These are phyloP conservation scores for Mechanitis messenoides DNA, from an alignment of 2,888 invertebrate genomes.

Conservation along the genomic window DNA sequence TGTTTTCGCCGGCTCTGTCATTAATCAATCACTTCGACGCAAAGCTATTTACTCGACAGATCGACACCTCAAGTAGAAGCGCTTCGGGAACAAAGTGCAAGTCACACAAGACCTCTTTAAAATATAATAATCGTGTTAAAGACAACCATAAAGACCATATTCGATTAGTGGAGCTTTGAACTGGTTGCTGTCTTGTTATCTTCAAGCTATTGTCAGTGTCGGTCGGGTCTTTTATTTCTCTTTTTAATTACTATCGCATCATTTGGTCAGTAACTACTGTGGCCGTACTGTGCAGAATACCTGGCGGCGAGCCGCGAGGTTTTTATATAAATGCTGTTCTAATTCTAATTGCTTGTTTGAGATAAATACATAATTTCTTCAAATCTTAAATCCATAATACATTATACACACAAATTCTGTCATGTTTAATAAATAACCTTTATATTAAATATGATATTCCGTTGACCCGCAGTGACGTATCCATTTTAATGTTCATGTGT, in stretches of 20 bases:
- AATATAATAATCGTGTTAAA: constrained; percentile 77
- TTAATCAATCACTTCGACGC: constrained; percentile 69
- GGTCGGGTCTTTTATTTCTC: constrained; percentile 49
- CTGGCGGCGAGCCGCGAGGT: background rate
- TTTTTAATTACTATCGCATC: constrained; percentile 54
- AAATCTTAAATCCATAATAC: too few relatives aligned
- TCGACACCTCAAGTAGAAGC: constrained; percentile 61
- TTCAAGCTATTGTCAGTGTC: constrained; percentile 57
- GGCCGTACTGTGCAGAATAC: constrained; percentile 10
- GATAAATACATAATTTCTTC: too few relatives aligned
- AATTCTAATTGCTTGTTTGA: background rate
- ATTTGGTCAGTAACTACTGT: constrained; percentile 38
- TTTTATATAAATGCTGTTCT: background rate
- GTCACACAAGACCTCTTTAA: constrained; percentile 70
- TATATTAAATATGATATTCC: background rate
- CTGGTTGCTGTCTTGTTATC: constrained; percentile 70
- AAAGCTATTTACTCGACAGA: constrained; percentile 64
- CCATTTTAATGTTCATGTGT: background rate
- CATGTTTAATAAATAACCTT: background rate
- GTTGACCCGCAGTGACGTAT: background rate
- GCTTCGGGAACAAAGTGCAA: constrained; percentile 59
- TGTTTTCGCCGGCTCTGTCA: constrained; percentile 68
- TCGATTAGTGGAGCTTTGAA: constrained; percentile 70
- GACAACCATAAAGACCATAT: constrained; percentile 72
- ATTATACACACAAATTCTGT: too few relatives aligned